Evolutionary conservation across 2,888 invertebrate genomes (phyloP).

Genomic region (Tipula confusa): DNA sequence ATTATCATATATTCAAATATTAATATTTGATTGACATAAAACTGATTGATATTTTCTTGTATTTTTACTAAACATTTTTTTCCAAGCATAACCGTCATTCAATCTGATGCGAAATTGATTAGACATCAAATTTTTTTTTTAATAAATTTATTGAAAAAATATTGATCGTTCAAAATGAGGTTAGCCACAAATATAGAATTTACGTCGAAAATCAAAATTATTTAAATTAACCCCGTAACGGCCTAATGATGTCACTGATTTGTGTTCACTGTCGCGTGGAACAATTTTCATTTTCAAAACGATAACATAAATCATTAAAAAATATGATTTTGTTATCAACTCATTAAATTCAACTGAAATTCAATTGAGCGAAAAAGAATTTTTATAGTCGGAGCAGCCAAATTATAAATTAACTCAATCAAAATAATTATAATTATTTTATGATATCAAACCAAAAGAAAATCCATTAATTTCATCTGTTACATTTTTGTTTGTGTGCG

Average conservation of each 20-base stretch:
- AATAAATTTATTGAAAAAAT: background rate
- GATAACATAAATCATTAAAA: background rate
- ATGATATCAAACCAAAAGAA: background rate
- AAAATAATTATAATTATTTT: conserved; percentile 7
- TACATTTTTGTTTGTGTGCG: background rate
- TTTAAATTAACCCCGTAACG: background rate
- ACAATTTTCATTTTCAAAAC: too few relatives aligned
- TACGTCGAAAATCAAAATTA: background rate
- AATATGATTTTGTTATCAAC: background rate
- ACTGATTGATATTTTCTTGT: conserved; percentile 16
- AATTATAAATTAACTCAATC: background rate
- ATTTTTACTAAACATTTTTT: background rate
- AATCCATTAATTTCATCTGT: background rate
- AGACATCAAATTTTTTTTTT: background rate
- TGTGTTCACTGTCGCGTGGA: background rate
- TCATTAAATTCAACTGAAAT: background rate
- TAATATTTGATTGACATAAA: background rate
- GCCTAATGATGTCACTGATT: background rate
- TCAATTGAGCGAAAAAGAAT: background rate
- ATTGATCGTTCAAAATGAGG: background rate
- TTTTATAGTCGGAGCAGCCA: background rate
- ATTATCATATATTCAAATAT: background rate
- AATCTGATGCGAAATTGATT: background rate
- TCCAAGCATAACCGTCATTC: background rate
- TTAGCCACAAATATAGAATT: background rate